Conservation (phyloP, 2,888 invertebrate genomes). For the Sinohyriopsis cumingii region DNA sequence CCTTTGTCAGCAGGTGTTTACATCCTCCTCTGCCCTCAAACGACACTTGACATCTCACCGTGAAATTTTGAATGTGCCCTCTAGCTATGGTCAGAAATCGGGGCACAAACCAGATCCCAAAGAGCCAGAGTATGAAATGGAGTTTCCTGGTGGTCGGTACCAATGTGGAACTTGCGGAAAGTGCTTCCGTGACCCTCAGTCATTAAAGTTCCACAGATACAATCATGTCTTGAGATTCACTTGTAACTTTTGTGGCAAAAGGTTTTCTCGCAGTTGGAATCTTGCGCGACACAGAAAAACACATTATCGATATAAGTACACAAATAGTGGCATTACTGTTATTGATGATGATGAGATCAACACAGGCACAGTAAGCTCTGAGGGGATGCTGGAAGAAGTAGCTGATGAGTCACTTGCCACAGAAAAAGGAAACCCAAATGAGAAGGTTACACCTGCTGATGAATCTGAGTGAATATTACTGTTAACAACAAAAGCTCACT, state of each 20-base stretch:
- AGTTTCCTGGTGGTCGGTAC: slow-evolving; percentile 27
- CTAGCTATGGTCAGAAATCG: slow-evolving; percentile 27
- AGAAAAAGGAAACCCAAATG: too few relatives aligned
- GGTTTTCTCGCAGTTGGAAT: slow-evolving; percentile 51
- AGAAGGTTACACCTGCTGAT: too few relatives aligned
- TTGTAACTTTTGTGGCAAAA: slow-evolving; percentile 49
- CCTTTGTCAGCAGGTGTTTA: slow-evolving; percentile 43
- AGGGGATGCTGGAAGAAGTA: too few relatives aligned
- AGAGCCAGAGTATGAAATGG: slow-evolving; percentile 22
- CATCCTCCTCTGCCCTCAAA: slow-evolving; percentile 27
- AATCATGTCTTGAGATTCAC: slow-evolving; percentile 47
- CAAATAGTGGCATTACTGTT: slow-evolving; percentile 20
- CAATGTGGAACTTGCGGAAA: slow-evolving; percentile 51
- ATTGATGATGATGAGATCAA: slow-evolving; percentile 29
- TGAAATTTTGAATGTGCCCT: slow-evolving; percentile 27
- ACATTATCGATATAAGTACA: slow-evolving; percentile 38
- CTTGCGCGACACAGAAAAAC: slow-evolving; percentile 48
- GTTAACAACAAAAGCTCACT: too few relatives aligned
- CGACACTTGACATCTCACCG: slow-evolving; percentile 40
- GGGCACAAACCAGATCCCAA: slow-evolving; percentile 9
- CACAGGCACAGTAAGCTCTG: too few relatives aligned
- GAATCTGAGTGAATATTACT: too few relatives aligned
- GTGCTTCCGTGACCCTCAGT: slow-evolving; percentile 46
- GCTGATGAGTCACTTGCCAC: too few relatives aligned
- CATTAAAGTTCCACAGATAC: slow-evolving; percentile 48